Base-by-base conservation (phyloP, 2,113 vertebrate species). In the Paralichthys olivaceus region DNA sequence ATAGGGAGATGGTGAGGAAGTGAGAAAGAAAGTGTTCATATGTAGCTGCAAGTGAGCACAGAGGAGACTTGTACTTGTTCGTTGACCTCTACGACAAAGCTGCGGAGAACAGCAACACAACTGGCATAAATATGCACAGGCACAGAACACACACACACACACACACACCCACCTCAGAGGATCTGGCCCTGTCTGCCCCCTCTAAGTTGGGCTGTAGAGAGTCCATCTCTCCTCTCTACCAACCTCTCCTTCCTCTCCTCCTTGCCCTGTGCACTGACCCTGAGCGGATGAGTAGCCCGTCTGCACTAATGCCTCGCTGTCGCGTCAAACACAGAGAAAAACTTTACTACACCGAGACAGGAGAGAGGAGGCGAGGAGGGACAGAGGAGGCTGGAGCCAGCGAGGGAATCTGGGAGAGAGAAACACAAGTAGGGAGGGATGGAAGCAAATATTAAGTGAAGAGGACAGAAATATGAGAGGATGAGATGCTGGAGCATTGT, bases 191-290 rank as follows among this genome's bases (percentile, higher is more conserved):
- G 90, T 91, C 91, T 91, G 90, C 83, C 92, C 90, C 84, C 79
- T 91, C 85, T 92, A 87, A 91, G 69, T 89, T 89, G 89, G 90
- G 92, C 75, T 78, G 84, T 76, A 78, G 91, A 92, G 74, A 77
- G 80, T 87, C 61, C 80, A 81, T 92, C 77, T 90, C 88, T 81
- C 74, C 81, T 79, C 80, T 78, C 70, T 69, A 81, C 74, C 87
- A 75, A 79, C 84, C 79, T 83, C 83, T 79, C 88, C 85, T 81
- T 51, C 84, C 78, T 81, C 83, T 79, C 88, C 85, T 82, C 55
- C 13, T 63, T 93, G 92, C 91, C 93, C 92, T 94, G 93, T 95
- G 90, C 94, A 92, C 89, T 94, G 93, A 94, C 85, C 90, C 89
- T 73, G 88, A 95, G 94, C 93, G 93, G 88, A 91, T 93, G 83